Evolutionary conservation across 2,888 invertebrate genomes (phyloP).

Genomic region (Nomada ferruginata): DNA sequence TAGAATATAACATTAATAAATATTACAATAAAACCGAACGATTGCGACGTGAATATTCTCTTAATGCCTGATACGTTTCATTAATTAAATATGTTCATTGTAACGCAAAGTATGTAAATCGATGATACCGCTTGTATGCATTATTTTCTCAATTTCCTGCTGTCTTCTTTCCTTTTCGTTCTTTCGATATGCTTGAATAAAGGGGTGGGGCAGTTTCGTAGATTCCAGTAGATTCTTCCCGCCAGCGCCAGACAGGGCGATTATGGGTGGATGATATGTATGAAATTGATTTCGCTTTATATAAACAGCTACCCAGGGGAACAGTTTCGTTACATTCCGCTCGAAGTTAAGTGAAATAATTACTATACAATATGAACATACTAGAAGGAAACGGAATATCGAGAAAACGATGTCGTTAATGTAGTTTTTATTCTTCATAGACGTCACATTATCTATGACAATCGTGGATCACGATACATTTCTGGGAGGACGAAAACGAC

Average conservation of each 20-base stretch:
- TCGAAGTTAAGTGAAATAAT: not conserved
- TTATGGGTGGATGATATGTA: constrained; percentile 49
- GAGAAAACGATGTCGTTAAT: constrained; percentile 31
- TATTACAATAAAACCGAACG: constrained; percentile 73
- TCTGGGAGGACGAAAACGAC: constrained; percentile 17
- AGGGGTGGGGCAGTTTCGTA: constrained; percentile 44
- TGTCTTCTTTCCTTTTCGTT: not conserved
- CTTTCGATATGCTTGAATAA: constrained; percentile 55
- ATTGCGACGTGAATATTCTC: constrained; percentile 72
- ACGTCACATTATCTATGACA: constrained; percentile 49
- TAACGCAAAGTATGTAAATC: constrained; percentile 9
- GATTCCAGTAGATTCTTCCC: constrained; percentile 31
- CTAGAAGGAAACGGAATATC: constrained; percentile 26
- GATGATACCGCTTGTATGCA: constrained; percentile 3
- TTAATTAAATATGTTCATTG: constrained; percentile 20
- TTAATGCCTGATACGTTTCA: constrained; percentile 61
- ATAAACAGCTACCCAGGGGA: constrained; percentile 2
- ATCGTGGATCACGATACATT: constrained; percentile 39
- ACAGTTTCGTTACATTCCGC: constrained; percentile 48
- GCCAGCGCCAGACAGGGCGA: constrained; percentile 21
- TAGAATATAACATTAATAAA: constrained; percentile 69
- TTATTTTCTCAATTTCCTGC: constrained; percentile 1
- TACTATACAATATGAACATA: not conserved
- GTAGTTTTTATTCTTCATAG: constrained; percentile 47
- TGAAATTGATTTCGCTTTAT: constrained; percentile 18